Conservation (phyloP, 35 echinoderm and acorn worm species). For the Apostichopus californicus region DNA sequence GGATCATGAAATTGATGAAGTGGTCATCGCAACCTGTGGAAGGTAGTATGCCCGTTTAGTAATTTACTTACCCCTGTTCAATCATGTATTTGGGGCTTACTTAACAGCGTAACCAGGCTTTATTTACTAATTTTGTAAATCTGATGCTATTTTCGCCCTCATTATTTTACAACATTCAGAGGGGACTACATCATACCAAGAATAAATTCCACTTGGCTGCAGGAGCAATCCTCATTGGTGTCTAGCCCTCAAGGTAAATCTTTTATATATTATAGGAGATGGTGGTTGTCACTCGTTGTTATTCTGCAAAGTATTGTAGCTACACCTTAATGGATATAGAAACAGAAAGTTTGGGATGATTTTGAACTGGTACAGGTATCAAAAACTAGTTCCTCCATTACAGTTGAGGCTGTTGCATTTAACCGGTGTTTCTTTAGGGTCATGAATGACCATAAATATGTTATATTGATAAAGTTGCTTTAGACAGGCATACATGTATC, state of each 20-base stretch:
- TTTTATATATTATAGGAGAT: constrained; percentile 4
- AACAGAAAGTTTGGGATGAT: not conserved
- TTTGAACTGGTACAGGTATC: constrained; percentile 46
- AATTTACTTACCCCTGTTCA: constrained; percentile 50
- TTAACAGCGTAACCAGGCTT: not conserved
- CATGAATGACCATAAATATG: not conserved
- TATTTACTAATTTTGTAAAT: not conserved
- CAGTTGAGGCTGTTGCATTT: constrained; percentile 61
- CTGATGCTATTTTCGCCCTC: not conserved
- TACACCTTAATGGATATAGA: constrained; percentile 21
- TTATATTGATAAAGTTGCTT: not conserved
- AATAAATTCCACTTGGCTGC: constrained; percentile 36
- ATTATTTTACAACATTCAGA: constrained; percentile 41
- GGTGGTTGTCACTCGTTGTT: constrained; percentile 12
- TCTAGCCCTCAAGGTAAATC: not conserved
- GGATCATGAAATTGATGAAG: not conserved
- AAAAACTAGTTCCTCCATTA: constrained; percentile 34
- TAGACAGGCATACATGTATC: constrained; percentile 1
- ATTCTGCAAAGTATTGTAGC: constrained; percentile 57
- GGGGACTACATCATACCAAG: constrained; percentile 19
- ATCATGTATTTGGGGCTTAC: constrained; percentile 52
- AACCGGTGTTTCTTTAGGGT: not conserved
- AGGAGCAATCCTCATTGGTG: not conserved
- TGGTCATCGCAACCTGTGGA: not conserved
- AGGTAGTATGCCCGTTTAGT: not conserved